A percentile compares a stretch with the other conserved stretches of the same genome.
Conservation (phyloP, 2,113 vertebrate species). For the Oncorhynchus mykiss region DNA sequence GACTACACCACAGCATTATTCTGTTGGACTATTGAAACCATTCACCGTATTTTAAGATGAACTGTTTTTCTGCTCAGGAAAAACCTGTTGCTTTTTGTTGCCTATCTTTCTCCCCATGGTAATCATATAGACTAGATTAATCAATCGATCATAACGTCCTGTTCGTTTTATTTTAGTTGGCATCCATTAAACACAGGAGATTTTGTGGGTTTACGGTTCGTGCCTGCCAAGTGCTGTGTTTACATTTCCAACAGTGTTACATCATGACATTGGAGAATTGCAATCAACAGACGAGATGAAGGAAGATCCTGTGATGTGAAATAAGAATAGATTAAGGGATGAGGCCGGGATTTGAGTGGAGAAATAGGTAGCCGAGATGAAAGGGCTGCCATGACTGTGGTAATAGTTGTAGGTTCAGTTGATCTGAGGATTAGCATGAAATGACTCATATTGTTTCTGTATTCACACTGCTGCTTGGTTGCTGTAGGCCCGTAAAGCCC, state of each 20-base stretch:
- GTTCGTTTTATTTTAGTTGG: neutral
- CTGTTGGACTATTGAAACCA: neutral
- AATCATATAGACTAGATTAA: neutral
- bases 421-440: constrained; percentile 38
- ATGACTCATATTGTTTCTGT: constrained; percentile 38
- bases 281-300: neutral
- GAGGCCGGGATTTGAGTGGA: constrained; percentile 7
- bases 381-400: constrained; percentile 39
- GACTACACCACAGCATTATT: neutral
- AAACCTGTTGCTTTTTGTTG: neutral
- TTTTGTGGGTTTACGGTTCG: neutral
- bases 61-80: neutral
- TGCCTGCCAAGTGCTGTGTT: neutral
- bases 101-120: neutral
- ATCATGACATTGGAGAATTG: constrained; percentile 14
- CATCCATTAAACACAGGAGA: neutral
- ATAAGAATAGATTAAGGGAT: constrained; percentile 33
- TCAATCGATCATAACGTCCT: neutral
- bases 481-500: constrained; percentile 86
- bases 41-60: neutral
- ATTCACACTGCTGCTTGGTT: neutral
- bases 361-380: constrained; percentile 29
- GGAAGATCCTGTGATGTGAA: constrained; percentile 19
- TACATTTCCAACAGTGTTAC: constrained; percentile 21
- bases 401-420: constrained; percentile 29